Evolutionary conservation across 1,140 invertebrate species (phyloP), one percentile per base, ranked within the genome.

Genomic region (Sycophila sp.): DNA sequence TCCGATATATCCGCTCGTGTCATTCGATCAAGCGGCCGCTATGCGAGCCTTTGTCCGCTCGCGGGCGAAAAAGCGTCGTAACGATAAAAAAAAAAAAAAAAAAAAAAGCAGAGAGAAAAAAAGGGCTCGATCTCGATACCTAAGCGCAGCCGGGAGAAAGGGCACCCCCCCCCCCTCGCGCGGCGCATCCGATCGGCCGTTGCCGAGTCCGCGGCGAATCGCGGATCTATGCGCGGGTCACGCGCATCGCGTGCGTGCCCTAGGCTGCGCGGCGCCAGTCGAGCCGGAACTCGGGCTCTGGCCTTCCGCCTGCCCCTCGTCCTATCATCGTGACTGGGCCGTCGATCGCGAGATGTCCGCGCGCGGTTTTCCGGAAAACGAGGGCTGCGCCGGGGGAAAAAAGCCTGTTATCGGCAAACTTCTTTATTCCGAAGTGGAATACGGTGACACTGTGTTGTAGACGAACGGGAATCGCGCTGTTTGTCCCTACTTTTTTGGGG

Each of bases 181-280:
- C n/a, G n/a, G n/a, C n/a, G n/a, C n/a, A n/a, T n/a, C n/a, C n/a
- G n/a, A n/a, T n/a, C n/a, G n/a, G n/a, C n/a, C n/a, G n/a, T n/a
- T n/a, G n/a, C n/a, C n/a, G n/a, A n/a, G n/a, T n/a, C 55, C 68
- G 65, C 69, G 28, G 53, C 55, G 64, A 69, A 74, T 77, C 73
- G 72, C 74, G 76, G 15, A 10, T 19, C 40, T 45, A 62, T 49
- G 19, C 30, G n/a, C 64, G 45, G 67, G 71, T 71, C 68, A 73
- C 63, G 68, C 65, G 62, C 65, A 63, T 75, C 65, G 66, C 74
- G 71, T 73, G 74, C 73, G 71, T 75, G 74, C 71, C 73, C 59
- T 51, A 60, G 65, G 65, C 64, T 34, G n/a, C 26, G 11, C 36
- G 2, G 36, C 24, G 10, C 24, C 56, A 13, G 1, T 7, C 34